Base-by-base conservation (phyloP, 2,888 invertebrate species). In the Calephelis perditalis region DNA sequence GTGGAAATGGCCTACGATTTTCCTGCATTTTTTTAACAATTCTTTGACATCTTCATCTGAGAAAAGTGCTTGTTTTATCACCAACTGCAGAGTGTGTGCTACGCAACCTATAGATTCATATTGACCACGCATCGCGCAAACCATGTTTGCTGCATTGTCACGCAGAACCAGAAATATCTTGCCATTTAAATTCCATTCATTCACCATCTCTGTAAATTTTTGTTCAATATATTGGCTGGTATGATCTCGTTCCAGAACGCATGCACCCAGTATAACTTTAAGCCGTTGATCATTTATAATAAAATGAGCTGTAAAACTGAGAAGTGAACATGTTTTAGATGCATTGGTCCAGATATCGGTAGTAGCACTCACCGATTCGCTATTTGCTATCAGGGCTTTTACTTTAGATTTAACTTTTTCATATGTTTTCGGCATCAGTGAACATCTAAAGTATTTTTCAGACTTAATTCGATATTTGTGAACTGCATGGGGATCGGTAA, bases 381-480 rank as follows among this genome's bases (percentile, higher is more conserved):
- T 59, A 36, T 67, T 35, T 63, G 59, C 67, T 12, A 49, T 26
- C 57, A 57, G 15, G 15, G 15, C 43, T 11, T 40, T 36, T 57
- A 60, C 47, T 69, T 68, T 65, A 56, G 47, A 60, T 64, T 56
- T 68, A 12, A 68, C 57, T 63, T 36, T 65, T 62, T 70, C 68
- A 59, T 70, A 68, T 55, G 67, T 70, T 66, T 65, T 56, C 7
- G 68, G 66, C 67, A 68, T 70, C 36, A 70, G 61, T 58, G 70
- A 63, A 15, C 68, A 67, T 65, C 68, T 68, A 63, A 67, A 70
- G 65, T 65, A 69, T 62, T 68, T 68, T 65, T 69, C 62, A 60
- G 65, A 65, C 62, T 68, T 67, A 44, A 62, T 56, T 40, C 66
- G 55, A 62, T 67, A 67, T 59, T 63, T 68, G 59, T 47, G 65